phyloP scores from a whole-genome alignment of 2,888 invertebrate genomes.

The Copidosoma aretas region DNA sequence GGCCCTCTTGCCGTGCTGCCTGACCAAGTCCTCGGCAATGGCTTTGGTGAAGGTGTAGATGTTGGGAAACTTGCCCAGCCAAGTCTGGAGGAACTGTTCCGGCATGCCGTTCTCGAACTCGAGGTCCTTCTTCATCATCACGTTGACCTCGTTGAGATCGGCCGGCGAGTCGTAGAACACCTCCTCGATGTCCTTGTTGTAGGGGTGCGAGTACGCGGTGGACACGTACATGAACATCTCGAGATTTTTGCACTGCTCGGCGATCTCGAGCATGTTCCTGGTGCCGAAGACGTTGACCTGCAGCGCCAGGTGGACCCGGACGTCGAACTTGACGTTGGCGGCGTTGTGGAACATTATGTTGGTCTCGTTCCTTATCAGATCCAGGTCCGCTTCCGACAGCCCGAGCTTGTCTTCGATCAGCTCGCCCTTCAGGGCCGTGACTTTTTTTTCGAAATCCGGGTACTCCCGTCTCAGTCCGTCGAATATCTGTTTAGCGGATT shows the following conservation, averaged over 20 bases:
- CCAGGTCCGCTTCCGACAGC: slow-evolving; percentile 42
- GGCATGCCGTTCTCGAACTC: slow-evolving; percentile 42
- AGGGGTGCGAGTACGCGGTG: slow-evolving; percentile 49
- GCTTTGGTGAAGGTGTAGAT: slow-evolving; percentile 49
- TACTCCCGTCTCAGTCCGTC: slow-evolving; percentile 40
- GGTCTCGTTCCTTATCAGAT: slow-evolving; percentile 42
- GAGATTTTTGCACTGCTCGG: slow-evolving; percentile 45
- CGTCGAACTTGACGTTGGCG: slow-evolving; percentile 44
- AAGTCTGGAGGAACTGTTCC: slow-evolving; percentile 32
- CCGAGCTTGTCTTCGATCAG: slow-evolving; percentile 41
- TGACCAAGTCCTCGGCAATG: slow-evolving; percentile 48
- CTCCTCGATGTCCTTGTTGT: slow-evolving; percentile 46
- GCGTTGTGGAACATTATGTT: slow-evolving; percentile 50
- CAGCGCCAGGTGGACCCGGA: slow-evolving; percentile 36
- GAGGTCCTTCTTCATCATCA: slow-evolving; percentile 45
- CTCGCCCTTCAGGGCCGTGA: slow-evolving; percentile 46
- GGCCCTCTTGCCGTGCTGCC: slow-evolving; percentile 37
- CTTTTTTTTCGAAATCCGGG: slow-evolving; percentile 44
- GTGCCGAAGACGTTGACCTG: slow-evolving; percentile 48
- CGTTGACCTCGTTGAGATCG: slow-evolving; percentile 44
- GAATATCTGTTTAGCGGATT: slow-evolving; percentile 52
- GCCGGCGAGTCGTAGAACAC: slow-evolving; percentile 47
- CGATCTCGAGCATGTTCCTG: slow-evolving; percentile 46
- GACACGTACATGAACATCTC: slow-evolving; percentile 49
- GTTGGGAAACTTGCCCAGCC: slow-evolving; percentile 46